Evolutionary conservation across 2,888 invertebrate genomes (phyloP).

Genomic region (Galerucella calmariensis): DNA sequence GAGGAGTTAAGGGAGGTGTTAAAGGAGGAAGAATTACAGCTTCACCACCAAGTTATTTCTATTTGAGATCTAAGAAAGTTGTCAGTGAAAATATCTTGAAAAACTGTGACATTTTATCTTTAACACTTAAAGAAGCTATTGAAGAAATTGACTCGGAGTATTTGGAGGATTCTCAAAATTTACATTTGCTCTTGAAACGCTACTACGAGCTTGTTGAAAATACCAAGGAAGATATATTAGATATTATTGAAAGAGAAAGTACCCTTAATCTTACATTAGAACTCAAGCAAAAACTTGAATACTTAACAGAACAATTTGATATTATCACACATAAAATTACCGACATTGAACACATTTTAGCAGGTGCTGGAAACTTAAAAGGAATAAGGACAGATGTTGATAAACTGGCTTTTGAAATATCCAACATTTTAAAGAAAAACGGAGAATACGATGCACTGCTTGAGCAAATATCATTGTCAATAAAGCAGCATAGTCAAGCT

Average conservation of each 20-base stretch:
- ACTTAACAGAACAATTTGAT: background rate
- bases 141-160: conserved; percentile 14
- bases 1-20: conserved; percentile 4
- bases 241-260: conserved; percentile 13
- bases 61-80: conserved; percentile 15
- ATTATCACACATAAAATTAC: background rate
- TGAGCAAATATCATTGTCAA: background rate
- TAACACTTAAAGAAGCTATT: conserved; percentile 18
- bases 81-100: conserved; percentile 28
- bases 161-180: conserved; percentile 20
- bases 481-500: conserved; percentile 1
- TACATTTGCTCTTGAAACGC: conserved; percentile 22
- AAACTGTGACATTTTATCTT: conserved; percentile 29
- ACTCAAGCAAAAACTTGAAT: background rate
- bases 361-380: conserved; percentile 2
- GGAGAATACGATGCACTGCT: conserved; percentile 1
- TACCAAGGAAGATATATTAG: conserved; percentile 10
- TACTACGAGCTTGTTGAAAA: conserved; percentile 25
- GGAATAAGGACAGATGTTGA: conserved; percentile 1
- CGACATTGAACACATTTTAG: conserved; percentile 1
- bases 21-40: background rate
- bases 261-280: background rate
- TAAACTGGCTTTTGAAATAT: conserved; percentile 1
- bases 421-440: background rate
- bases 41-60: conserved; percentile 8